These are phyloP conservation scores for Periophthalmus modestus DNA, from an alignment of 2,113 vertebrate genomes.

Conservation along the genomic window DNA sequence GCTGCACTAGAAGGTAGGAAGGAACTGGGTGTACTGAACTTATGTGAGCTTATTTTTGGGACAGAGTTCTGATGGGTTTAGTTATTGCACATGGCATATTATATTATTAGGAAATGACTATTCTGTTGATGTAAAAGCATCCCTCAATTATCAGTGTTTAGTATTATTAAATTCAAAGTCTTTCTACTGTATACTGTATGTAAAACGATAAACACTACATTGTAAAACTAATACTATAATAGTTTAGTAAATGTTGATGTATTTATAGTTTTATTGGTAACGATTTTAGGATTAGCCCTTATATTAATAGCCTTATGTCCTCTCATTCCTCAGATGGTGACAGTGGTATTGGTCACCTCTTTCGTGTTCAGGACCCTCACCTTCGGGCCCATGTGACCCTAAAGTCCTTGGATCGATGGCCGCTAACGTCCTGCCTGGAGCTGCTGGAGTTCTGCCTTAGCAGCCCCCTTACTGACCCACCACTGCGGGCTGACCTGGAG, in stretches of 20 bases:
- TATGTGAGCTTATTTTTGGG: not conserved
- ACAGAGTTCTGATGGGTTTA: not conserved
- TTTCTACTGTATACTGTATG: no score
- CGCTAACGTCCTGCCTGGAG: constrained; percentile 84
- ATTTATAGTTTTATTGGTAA: no score
- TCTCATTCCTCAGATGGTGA: constrained; percentile 67
- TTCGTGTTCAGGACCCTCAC: constrained; percentile 81
- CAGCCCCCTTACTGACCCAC: constrained; percentile 68
- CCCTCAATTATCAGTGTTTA: no score
- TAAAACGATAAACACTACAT: no score
- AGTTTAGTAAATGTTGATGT: no score
- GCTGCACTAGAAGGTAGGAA: constrained; percentile 83
- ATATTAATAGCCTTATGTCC: no score
- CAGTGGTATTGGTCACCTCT: constrained; percentile 80
- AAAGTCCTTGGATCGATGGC: constrained; percentile 85
- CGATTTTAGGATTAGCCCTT: no score
- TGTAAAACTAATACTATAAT: no score
- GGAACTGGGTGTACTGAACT: constrained; percentile 42
- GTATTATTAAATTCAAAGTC: no score
- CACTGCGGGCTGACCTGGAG: constrained; percentile 76
- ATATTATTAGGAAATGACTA: not conserved
- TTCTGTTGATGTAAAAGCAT: not conserved
- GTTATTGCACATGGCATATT: not conserved
- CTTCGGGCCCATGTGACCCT: constrained; percentile 85
- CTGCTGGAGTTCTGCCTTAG: constrained; percentile 89